Conservation (phyloP, 1,140 invertebrate genomes). For the Listronotus bonariensis region DNA sequence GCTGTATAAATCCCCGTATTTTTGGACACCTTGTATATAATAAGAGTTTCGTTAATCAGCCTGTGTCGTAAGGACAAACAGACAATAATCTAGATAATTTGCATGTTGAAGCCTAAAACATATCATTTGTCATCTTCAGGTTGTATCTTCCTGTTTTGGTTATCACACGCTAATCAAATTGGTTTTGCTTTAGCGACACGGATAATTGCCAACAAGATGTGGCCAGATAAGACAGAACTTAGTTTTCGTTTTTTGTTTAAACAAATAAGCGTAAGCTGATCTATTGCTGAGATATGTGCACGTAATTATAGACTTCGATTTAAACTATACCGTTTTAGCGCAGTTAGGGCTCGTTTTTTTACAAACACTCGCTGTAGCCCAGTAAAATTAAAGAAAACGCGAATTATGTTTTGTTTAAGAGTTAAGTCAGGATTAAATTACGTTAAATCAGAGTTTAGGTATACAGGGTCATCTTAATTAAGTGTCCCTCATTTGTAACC, state of each 20-base stretch:
- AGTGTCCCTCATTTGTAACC: too few relatives aligned
- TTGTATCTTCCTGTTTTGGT: not conserved
- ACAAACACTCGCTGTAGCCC: too few relatives aligned
- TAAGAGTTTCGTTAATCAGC: too few relatives aligned
- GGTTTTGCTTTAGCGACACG: not conserved
- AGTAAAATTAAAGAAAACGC: too few relatives aligned
- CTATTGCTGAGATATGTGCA: conserved; percentile 1
- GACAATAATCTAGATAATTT: too few relatives aligned
- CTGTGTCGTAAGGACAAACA: too few relatives aligned
- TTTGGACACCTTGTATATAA: too few relatives aligned
- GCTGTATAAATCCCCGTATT: too few relatives aligned
- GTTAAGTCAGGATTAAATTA: too few relatives aligned
- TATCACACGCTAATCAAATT: conserved; percentile 4
- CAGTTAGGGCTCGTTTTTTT: not conserved
- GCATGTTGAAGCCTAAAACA: conserved; percentile 7
- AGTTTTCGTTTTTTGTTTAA: conserved; percentile 1
- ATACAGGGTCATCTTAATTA: too few relatives aligned
- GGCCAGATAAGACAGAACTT: not conserved
- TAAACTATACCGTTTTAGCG: conserved; percentile 3
- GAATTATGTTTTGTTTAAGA: too few relatives aligned
- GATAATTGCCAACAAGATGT: conserved; percentile 5
- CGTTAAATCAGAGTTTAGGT: too few relatives aligned
- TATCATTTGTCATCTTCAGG: not conserved
- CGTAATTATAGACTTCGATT: not conserved
- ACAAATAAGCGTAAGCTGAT: conserved; percentile 5